Base-by-base conservation (phyloP, 2,888 invertebrate genomes). In the Yponomeuta evonymella region DNA sequence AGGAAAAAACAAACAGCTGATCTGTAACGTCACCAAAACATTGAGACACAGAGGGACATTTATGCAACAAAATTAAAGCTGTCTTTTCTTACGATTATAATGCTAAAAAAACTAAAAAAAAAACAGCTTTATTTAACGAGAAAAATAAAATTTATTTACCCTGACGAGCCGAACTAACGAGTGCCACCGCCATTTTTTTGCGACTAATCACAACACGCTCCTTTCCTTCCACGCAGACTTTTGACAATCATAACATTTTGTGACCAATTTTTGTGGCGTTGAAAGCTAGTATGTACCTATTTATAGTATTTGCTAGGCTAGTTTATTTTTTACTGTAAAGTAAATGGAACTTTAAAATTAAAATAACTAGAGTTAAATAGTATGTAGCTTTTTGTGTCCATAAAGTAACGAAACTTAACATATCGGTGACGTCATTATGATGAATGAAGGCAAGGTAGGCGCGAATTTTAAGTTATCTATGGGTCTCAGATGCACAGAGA, bases 161-260 rank as follows among this genome's bases (percentile, higher is more conserved):
- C 89, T 90, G 86, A 86, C 90, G 92, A 90, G 92, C 84, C 92
- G 92, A 91, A 90, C 90, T 90, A 90, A 91, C 92, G 88, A 92
- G 83, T 78, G 85, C 88, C 82, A 79, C 86, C 85, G 91, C 91
- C 92, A 91, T 92, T 78, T 86, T 85, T 71, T 72, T 80, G 78
- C 79, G 78, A 82, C 82, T 71, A 64, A 82, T 81, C 15, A 77
- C 80, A 43, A 43, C 6, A 43, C 43, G 43, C 43, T 43, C 43
- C 43, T 8, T 43, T 43, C 43, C 43, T 43, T 43, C 43, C 43
- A 8, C 43, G 8, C 43, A 43, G 43, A 8, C 43, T 1, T 43
- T 43, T 43, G 43, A 43, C 43, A 43, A 43, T 43, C 43, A 43
- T 43, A 43, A 43, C 43, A 43, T 43, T 43, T 8, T 8, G 43